Evolutionary conservation across 1,140 invertebrate species (phyloP).

Genomic region (Dolichoris vasculosae): DNA sequence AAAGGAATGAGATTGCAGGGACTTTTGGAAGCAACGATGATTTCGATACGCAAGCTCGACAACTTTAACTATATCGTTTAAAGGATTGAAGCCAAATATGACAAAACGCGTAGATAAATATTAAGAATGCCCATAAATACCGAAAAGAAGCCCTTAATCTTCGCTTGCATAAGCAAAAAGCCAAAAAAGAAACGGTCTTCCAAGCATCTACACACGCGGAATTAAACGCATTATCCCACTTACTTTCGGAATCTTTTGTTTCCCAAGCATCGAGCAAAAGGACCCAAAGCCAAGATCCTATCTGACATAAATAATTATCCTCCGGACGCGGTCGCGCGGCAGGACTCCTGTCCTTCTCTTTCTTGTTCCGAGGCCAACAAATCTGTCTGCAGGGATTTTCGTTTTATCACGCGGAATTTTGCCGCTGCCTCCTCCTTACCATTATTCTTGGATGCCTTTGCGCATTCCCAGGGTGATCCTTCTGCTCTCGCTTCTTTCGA

Average conservation of each 20-base stretch:
- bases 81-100: background rate
- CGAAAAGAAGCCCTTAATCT: background rate
- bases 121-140: background rate
- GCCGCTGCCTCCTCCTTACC: constrained; percentile 4
- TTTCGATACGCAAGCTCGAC: too few species aligned
- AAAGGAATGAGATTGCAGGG: too few species aligned
- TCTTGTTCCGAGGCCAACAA: constrained; percentile 32
- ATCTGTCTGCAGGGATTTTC: constrained; percentile 60
- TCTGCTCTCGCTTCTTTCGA: background rate
- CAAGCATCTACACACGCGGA: background rate
- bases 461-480: constrained; percentile 43
- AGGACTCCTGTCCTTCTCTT: constrained; percentile 48
- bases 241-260: constrained; percentile 70
- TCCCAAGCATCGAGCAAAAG: constrained; percentile 59
- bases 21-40: too few species aligned
- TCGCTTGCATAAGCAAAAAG: background rate
- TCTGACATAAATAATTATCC: constrained; percentile 75
- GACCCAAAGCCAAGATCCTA: constrained; percentile 70
- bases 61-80: too few species aligned
- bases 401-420: constrained; percentile 58
- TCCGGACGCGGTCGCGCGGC: constrained; percentile 63
- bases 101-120: background rate
- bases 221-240: constrained; percentile 39
- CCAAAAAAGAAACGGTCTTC: background rate
- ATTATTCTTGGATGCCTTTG: constrained; percentile 16